Base-by-base conservation (phyloP, 2,797 vertebrate genomes). In the Crax fasciolata region DNA sequence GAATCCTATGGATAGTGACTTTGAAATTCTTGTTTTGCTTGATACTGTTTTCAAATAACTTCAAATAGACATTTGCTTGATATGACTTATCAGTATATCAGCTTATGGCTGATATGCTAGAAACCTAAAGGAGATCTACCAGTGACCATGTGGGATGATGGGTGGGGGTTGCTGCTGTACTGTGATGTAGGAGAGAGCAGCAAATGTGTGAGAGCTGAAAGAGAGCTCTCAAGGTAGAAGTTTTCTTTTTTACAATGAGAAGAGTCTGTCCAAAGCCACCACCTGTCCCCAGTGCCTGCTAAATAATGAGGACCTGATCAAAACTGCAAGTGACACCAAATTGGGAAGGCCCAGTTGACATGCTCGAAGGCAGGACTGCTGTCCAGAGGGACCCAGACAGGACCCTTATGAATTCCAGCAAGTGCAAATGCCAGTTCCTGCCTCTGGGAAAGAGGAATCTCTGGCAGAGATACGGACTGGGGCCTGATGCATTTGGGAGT, bases 261-360 rank as follows among this genome's bases (percentile, higher is more conserved):
- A 54, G 54, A 76, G 27, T 51, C 89, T 61, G 23, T 77, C 55
- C 7, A 3, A 74, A 83, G 57, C 32, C 8, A 23, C 52, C 19
- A 13, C 32, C 13, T 55, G 16, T 67, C 52, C 28, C 18, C 6
- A 1, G 7, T 30, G n/a, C 19, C 61, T 48, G 13, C 44, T 76
- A 18, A 20, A 2, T 39, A 27, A 20, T 24, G 67, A 59, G 35
- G 24, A 43, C 55, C 28, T 67, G 32, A 58, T 51, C 8, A 35
- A 5, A 59, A 71, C 80, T 72, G 70, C 18, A 57, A 19, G 49
- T 78, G 24, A 32, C 10, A 68, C 20, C 38, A 38, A 59, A 32
- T 0, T 1, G 2, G 15, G 11, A 35, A 19, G 20, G 32, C 7
- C 7, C n/a, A 78, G 2, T 1, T 63, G 30, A 13, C 12, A 2